Evolutionary conservation across 2,113 vertebrate species (phyloP).

Genomic region (Planiliza haematocheilus): DNA sequence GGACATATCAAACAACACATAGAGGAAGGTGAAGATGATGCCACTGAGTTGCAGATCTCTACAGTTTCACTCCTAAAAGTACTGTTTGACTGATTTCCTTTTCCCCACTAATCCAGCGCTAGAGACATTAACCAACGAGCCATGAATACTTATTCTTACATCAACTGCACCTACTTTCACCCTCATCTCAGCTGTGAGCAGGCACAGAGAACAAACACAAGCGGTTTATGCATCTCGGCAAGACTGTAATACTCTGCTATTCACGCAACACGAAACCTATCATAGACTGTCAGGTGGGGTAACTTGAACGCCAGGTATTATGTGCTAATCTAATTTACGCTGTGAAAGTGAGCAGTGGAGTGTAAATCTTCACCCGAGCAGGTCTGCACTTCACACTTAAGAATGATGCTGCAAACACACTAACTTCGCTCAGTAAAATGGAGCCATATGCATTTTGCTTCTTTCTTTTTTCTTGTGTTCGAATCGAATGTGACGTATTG

Average conservation of each 20-base stretch:
- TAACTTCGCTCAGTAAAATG: slow-evolving; percentile 22
- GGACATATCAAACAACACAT: no score
- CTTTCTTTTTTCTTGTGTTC: slow-evolving; percentile 13
- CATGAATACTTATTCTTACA: slow-evolving; percentile 37
- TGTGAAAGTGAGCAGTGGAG: slow-evolving; percentile 66
- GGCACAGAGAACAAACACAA: slow-evolving; percentile 25
- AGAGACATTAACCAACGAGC: neutral
- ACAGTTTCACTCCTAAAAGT: neutral
- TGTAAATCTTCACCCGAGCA: slow-evolving; percentile 60
- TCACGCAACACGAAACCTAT: slow-evolving; percentile 68
- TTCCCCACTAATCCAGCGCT: neutral
- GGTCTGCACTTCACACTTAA: slow-evolving; percentile 21
- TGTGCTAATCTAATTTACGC: slow-evolving; percentile 70
- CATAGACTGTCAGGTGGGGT: slow-evolving; percentile 60
- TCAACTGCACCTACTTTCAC: slow-evolving; percentile 12
- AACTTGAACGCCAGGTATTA: slow-evolving; percentile 60
- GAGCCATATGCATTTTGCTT: slow-evolving; percentile 28
- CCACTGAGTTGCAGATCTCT: neutral
- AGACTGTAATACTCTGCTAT: slow-evolving; percentile 32
- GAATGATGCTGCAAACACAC: slow-evolving; percentile 13
- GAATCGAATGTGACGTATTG: slow-evolving; percentile 26
- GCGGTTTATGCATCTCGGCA: slow-evolving; percentile 10
- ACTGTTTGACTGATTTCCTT: no score
- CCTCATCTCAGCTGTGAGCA: slow-evolving; percentile 32
- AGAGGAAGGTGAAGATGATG: no score